Conservation (phyloP, 1,140 invertebrate species). For the Popillia japonica region DNA sequence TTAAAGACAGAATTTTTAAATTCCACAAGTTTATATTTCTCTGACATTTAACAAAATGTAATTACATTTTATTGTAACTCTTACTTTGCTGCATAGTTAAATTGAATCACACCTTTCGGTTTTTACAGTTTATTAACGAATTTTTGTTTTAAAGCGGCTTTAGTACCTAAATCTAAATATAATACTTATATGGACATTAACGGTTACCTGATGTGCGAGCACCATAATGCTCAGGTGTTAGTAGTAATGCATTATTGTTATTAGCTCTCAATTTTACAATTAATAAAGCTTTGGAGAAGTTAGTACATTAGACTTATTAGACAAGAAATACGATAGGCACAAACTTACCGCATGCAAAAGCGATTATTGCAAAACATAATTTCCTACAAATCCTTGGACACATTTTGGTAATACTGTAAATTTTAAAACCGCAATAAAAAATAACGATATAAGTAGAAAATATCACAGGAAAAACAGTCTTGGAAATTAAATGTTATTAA, state of each 20-base stretch:
- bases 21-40: no score
- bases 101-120: no score
- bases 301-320: background rate
- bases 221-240: background rate
- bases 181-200: background rate
- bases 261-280: background rate
- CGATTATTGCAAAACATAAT: slow-evolving; percentile 21
- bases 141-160: no score
- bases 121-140: no score
- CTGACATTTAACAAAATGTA: no score
- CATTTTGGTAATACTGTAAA: slow-evolving; percentile 31
- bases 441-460: slow-evolving; percentile 20
- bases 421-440: slow-evolving; percentile 26
- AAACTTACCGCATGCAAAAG: slow-evolving; percentile 11
- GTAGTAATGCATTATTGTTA: background rate
- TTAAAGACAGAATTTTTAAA: no score
- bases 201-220: background rate
- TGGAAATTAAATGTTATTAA: background rate
- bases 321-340: background rate
- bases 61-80: no score
- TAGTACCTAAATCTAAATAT: no score
- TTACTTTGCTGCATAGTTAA: no score
- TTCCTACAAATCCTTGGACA: slow-evolving; percentile 29
- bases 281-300: background rate
- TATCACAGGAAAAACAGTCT: slow-evolving; percentile 25